Conservation (phyloP, 2,888 invertebrate species). For the Dasysyrphus albostriatus region DNA sequence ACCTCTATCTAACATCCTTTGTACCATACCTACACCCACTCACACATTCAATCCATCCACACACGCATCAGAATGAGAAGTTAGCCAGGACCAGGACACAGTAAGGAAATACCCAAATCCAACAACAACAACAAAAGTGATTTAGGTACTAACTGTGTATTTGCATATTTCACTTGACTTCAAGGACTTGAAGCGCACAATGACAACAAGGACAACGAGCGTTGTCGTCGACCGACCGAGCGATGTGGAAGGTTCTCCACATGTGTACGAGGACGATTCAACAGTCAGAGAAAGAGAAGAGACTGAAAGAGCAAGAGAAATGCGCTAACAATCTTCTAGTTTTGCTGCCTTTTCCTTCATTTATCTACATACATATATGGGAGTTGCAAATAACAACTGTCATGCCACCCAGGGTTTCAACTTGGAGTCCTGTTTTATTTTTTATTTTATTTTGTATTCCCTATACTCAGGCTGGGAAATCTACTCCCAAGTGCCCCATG, state of each 20-base stretch:
- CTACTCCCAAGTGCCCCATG: conserved; percentile 57
- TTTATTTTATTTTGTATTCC: conserved; percentile 5
- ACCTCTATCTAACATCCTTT: neutral
- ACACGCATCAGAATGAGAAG: neutral
- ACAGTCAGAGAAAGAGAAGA: neutral
- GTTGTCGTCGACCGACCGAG: neutral
- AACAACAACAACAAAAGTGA: conserved; percentile 61
- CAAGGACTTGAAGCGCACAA: conserved; percentile 62
- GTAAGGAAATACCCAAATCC: neutral
- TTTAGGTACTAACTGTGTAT: conserved; percentile 65
- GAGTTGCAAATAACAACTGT: conserved; percentile 66
- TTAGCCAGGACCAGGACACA: conserved; percentile 19
- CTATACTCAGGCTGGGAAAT: conserved; percentile 24
- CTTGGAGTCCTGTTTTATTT: conserved; percentile 34
- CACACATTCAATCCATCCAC: conserved; percentile 7
- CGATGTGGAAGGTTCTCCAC: conserved; percentile 17
- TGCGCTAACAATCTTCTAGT: conserved; percentile 38
- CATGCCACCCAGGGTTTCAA: conserved; percentile 34
- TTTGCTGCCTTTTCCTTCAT: conserved; percentile 13
- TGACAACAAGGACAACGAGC: conserved; percentile 35
- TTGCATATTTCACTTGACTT: conserved; percentile 75
- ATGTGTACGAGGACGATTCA: conserved; percentile 10
- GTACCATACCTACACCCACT: neutral
- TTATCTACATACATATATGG: conserved; percentile 12
- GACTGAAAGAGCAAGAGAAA: conserved; percentile 8